Conservation (phyloP, 2,113 vertebrate genomes). For the Rhineura floridana region DNA sequence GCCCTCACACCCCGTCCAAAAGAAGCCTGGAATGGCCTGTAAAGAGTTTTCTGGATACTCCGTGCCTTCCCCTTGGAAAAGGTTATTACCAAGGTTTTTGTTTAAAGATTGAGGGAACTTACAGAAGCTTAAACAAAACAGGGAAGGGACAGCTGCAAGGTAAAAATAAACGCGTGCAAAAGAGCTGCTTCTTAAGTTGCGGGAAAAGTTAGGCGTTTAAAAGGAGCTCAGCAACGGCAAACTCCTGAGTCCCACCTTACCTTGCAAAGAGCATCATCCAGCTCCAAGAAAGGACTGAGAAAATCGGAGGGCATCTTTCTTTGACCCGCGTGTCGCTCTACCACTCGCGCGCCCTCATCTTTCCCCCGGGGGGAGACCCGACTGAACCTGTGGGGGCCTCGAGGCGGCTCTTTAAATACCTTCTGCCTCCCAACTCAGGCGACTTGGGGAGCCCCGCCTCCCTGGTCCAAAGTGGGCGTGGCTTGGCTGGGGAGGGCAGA, state of each 20-base stretch:
- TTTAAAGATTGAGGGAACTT: background rate
- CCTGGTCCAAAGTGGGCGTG: background rate
- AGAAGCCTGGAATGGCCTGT: background rate
- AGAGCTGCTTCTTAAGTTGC: no score
- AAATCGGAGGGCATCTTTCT: slow-evolving; percentile 78
- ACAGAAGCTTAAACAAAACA: background rate
- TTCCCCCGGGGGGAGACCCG: background rate
- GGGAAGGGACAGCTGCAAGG: background rate
- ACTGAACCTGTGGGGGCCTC: no score
- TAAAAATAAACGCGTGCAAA: no score
- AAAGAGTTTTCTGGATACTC: no score
- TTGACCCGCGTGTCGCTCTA: background rate
- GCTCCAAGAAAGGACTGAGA: slow-evolving; percentile 76
- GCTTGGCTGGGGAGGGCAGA: background rate
- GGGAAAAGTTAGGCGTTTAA: background rate
- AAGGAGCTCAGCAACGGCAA: background rate
- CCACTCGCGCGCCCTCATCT: background rate
- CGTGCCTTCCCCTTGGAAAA: background rate
- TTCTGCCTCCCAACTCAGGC: background rate
- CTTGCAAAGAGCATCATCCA: slow-evolving; percentile 80
- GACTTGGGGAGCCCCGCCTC: background rate
- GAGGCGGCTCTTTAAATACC: background rate
- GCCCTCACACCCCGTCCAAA: no score
- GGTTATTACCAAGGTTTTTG: background rate
- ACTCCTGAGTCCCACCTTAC: slow-evolving; percentile 46